Evolutionary conservation across 2,113 vertebrate species (phyloP), one percentile per base, ranked within the genome.

Genomic region (Lagopus muta): DNA sequence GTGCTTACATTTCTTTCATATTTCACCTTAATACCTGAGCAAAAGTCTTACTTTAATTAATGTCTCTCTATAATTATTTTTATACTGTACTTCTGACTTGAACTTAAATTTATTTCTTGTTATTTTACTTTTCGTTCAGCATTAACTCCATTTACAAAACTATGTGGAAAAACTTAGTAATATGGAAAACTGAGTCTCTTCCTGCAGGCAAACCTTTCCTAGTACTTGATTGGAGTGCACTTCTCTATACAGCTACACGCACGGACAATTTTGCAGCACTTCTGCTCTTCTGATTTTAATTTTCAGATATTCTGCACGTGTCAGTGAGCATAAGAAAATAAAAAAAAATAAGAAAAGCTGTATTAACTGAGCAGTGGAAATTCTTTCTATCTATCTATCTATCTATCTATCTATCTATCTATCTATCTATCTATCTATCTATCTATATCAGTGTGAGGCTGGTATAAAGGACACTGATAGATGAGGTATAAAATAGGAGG

Each of bases 231-330:
- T 79, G 64, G 52, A 48, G 61, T 22, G 7, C 18, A 84, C 25
- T 82, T 43, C 42, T 32, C 69, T 47, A 48, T 92, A 43, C 36
- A 74, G 36, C 55, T 77, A 38, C 4, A 14, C 42, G 90, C 30
- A 34, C 3, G 79, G 66, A 57, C 22, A 81, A 88, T 79, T 76
- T 14, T 45, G 57, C 32, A 67, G 74, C 12, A 79, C 6, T 90
- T 77, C 21, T 40, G 8, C 45, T 78, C 27, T 40, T 61, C 6
- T 61, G 45, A 64, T 95, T 95, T 97, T 95, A 87, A 94, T 95
- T 90, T 70, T 22, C 69, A 48, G 42, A 38, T 72, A 48, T 89
- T 27, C 47, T 88, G 42, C 16, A 81, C 19, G 32, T 58, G 83
- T 92, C 88, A 90, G 12, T 76, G 71, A 48, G 21, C 15, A 55